These are phyloP conservation scores for Cynodonichthys magdalenae DNA, from an alignment of 2,797 vertebrate species.

Conservation along the genomic window DNA sequence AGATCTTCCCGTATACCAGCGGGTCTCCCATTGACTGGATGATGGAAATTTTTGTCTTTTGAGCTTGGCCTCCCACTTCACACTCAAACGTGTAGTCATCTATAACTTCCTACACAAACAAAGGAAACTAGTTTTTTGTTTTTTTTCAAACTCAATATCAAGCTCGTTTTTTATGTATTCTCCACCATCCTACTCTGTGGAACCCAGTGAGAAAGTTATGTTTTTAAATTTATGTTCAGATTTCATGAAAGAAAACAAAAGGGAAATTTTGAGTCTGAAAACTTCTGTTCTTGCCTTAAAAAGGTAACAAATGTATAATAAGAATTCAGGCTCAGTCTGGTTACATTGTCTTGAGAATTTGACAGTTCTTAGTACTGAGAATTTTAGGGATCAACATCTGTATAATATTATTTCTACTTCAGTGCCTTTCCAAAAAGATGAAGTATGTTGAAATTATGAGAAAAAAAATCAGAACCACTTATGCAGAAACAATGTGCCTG, in stretches of 20 bases:
- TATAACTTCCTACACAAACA: slow-evolving; percentile 86
- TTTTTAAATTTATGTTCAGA: no score
- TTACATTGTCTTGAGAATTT: neutral
- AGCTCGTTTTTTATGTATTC: no score
- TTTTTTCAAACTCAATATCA: neutral
- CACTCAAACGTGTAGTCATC: slow-evolving; percentile 98
- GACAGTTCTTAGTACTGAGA: neutral
- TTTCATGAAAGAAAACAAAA: neutral
- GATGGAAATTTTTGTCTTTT: slow-evolving; percentile 94
- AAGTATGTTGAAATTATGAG: slow-evolving; percentile 12
- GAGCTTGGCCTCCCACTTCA: slow-evolving; percentile 91
- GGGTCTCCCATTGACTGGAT: slow-evolving; percentile 95
- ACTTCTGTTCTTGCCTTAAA: neutral
- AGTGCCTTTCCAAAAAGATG: slow-evolving; percentile 6
- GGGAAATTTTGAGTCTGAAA: neutral
- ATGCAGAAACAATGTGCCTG: slow-evolving; percentile 5
- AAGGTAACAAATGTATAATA: neutral
- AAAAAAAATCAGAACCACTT: slow-evolving; percentile 2
- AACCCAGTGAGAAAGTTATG: no score
- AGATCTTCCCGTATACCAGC: slow-evolving; percentile 96
- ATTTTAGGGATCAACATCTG: neutral
- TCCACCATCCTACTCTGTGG: neutral
- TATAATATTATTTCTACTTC: neutral
- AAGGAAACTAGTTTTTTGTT: neutral
- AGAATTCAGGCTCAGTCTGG: neutral